phyloP scores from a whole-genome alignment of 2,888 invertebrate species.

The Punctoribates punctum region DNA sequence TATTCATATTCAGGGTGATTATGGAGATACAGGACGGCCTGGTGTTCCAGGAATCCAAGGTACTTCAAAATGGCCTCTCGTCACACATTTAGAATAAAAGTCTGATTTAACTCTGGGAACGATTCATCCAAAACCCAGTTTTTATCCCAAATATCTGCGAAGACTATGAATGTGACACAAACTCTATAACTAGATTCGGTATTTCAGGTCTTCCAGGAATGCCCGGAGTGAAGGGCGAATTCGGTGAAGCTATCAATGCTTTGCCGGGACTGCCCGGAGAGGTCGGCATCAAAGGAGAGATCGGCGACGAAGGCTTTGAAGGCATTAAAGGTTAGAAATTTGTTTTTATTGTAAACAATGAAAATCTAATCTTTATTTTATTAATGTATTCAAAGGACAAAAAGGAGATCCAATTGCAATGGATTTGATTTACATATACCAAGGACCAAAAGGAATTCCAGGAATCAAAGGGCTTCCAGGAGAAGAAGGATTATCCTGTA shows the following conservation, averaged over 20 bases:
- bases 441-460: not conserved
- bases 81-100: too few species aligned
- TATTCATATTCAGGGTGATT: constrained; percentile 46
- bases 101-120: too few species aligned
- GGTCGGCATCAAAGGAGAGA: constrained; percentile 16
- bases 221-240: constrained; percentile 39
- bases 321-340: constrained; percentile 17
- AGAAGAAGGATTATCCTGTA: not conserved
- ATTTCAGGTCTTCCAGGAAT: constrained; percentile 44
- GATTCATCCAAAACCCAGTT: too few species aligned
- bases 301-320: constrained; percentile 3
- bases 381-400: not conserved
- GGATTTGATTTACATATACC: constrained; percentile 16
- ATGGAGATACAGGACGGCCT: constrained; percentile 55
- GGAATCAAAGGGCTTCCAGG: not conserved
- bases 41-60: constrained; percentile 67
- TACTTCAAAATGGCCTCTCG: not conserved
- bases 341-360: not conserved
- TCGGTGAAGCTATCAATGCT: constrained; percentile 41
- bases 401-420: constrained; percentile 20
- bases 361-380: not conserved
- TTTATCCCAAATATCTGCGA: too few species aligned
- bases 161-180: too few species aligned
- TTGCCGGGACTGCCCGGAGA: constrained; percentile 64
- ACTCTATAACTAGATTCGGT: too few species aligned